Conservation (phyloP, 2,113 vertebrate species). For the Morone saxatilis region DNA sequence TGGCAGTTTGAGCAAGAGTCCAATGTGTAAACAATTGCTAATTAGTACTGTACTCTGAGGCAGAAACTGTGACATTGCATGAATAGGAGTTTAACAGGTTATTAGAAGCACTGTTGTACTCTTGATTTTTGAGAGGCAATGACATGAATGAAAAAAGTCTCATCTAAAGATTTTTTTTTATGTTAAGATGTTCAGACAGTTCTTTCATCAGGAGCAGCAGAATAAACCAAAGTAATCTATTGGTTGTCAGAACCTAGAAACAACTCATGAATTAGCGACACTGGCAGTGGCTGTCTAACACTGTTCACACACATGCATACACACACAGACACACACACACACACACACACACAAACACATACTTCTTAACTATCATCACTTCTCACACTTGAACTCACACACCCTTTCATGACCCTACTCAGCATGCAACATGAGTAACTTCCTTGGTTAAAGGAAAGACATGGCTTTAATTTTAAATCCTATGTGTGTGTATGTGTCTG, state of each 20-base stretch:
- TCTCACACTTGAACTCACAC: constrained; percentile 55
- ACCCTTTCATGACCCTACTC: constrained; percentile 62
- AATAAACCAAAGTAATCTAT: constrained; percentile 25
- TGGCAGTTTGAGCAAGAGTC: background rate
- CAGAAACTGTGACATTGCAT: constrained; percentile 20
- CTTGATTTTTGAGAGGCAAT: constrained; percentile 14
- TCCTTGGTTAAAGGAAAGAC: constrained; percentile 58
- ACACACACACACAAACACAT: background rate
- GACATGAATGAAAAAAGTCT: constrained; percentile 28
- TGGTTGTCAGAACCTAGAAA: constrained; percentile 27
- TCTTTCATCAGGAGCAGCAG: constrained; percentile 19
- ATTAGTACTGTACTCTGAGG: constrained; percentile 20
- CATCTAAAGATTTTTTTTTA: constrained; percentile 23
- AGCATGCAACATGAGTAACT: constrained; percentile 69
- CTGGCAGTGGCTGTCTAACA: background rate
- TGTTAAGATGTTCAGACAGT: constrained; percentile 28
- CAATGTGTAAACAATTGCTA: constrained; percentile 22
- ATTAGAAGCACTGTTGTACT: constrained; percentile 29
- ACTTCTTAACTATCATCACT: constrained; percentile 27
- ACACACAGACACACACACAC: background rate
- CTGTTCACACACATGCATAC: background rate
- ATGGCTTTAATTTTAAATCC: constrained; percentile 52
- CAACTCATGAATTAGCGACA: constrained; percentile 13
- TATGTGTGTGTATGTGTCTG: constrained; percentile 9
- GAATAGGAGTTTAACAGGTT: constrained; percentile 41